Conservation (phyloP, 1,140 invertebrate genomes). For the Panonychus citri region DNA sequence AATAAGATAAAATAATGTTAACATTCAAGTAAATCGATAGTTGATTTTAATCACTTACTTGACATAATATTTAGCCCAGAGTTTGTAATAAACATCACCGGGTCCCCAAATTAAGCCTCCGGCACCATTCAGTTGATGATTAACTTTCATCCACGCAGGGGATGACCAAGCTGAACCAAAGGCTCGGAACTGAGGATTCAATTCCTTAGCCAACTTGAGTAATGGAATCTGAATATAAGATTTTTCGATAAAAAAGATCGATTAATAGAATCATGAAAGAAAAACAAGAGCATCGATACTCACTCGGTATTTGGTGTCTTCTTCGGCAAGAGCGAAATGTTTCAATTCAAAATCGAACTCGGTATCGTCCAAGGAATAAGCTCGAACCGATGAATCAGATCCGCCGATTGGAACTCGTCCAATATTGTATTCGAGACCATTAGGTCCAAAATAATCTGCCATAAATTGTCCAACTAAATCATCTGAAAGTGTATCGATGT, state of each 20-base stretch:
- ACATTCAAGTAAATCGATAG: no score
- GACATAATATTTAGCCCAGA: conserved; percentile 50
- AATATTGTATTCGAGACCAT: background rate
- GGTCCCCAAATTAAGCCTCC: conserved; percentile 3
- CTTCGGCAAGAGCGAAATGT: conserved; percentile 38
- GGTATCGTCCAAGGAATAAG: conserved; percentile 41
- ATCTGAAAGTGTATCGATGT: conserved; percentile 35
- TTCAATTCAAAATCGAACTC: conserved; percentile 34
- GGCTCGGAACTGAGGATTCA: conserved; percentile 27
- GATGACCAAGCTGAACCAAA: conserved; percentile 54
- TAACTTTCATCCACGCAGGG: conserved; percentile 73
- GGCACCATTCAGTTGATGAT: conserved; percentile 27
- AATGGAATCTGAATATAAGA: conserved; percentile 41
- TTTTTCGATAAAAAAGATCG: conserved; percentile 34
- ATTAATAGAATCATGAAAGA: conserved; percentile 17
- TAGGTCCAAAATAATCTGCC: conserved; percentile 20
- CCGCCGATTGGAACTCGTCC: conserved; percentile 38
- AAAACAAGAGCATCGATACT: background rate
- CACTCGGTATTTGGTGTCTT: conserved; percentile 41
- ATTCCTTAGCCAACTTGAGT: conserved; percentile 30
- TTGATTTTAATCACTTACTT: background rate
- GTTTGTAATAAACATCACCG: conserved; percentile 7
- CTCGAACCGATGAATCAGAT: conserved; percentile 45
- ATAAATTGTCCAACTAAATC: conserved; percentile 27
- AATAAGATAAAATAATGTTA: no score